Evolutionary conservation across 2,113 vertebrate genomes (phyloP), one percentile per base, ranked within the genome.

Genomic region (Microcebus ravelobensis): DNA sequence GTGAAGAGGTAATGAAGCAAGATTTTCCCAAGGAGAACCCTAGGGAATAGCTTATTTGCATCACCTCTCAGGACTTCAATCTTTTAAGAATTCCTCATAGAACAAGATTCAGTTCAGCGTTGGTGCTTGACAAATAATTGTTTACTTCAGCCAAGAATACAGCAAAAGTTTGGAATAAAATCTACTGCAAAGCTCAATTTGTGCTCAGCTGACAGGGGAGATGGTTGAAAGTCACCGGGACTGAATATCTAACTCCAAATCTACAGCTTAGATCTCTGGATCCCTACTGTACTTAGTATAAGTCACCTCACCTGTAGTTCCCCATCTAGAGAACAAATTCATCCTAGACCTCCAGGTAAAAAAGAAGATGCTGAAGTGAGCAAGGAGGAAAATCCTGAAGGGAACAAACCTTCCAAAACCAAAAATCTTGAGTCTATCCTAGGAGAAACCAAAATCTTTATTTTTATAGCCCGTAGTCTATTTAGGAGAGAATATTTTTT

Each of bases 1-100:
- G 34, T 86, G 5, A 42, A 52, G 50, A 83, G 21, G n/a, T 89
- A 83, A 87, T 87, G 81, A 31, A 94, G 25, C 50, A 17, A 80
- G 42, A 8, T 90, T 34, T 57, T 50, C 21, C 42, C 29, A 36
- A 73, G 5, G n/a, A 81, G 15, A 71, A 5, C 91, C 65, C 63
- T 20, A n/a, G 94, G 89, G 94, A 90, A 52, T 29, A 17, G 87
- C 57, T 85, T 90, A 39, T 50, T 96, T 87, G 45, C 14, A 52
- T 84, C 36, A 57, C 31, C 67, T 94, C 67, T 29, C 68, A 94
- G 70, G 59, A 42, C 15, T 15, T 84, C 21, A 55, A 36, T 76
- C 45, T 80, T 79, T 90, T 68, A 90, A 80, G 29, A 87, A 68
- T 67, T 74, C 36, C 8, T 87, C 39, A 36, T 31, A 65, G 59